Evolutionary conservation across 64 coral and sea anemone genomes (phyloP).

Genomic region (Stichodactyla mertensii): DNA sequence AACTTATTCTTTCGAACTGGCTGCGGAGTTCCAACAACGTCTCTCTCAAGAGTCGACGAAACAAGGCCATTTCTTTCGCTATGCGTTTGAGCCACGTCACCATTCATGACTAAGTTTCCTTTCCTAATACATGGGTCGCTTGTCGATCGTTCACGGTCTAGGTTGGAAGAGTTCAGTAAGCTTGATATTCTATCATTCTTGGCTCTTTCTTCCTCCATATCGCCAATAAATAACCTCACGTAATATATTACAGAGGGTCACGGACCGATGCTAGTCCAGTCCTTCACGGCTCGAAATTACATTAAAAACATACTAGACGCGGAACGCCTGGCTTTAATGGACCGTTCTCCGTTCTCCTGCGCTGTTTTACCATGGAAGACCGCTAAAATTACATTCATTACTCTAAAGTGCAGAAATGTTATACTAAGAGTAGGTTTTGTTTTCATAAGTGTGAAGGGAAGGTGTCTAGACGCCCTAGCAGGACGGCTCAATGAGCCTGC

Average conservation of each 20-base stretch:
- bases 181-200: conserved; percentile 9
- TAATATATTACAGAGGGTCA: neutral
- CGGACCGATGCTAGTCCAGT: neutral
- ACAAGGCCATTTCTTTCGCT: conserved; percentile 16
- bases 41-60: conserved; percentile 43
- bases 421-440: neutral
- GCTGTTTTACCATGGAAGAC: neutral
- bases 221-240: neutral
- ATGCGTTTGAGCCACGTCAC: conserved; percentile 15
- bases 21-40: conserved; percentile 53
- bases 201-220: conserved; percentile 28
- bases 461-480: neutral
- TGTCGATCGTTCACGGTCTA: conserved; percentile 52
- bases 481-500: neutral
- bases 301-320: neutral
- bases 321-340: neutral
- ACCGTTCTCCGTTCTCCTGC: neutral
- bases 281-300: neutral
- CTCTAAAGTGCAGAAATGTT: neutral
- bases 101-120: conserved; percentile 46
- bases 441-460: neutral
- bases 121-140: conserved; percentile 61
- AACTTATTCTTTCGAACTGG: conserved; percentile 67
- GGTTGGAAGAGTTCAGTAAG: neutral
- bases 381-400: neutral